These are phyloP conservation scores for Turnix velox DNA, from an alignment of 2,113 vertebrate species.

Conservation along the genomic window DNA sequence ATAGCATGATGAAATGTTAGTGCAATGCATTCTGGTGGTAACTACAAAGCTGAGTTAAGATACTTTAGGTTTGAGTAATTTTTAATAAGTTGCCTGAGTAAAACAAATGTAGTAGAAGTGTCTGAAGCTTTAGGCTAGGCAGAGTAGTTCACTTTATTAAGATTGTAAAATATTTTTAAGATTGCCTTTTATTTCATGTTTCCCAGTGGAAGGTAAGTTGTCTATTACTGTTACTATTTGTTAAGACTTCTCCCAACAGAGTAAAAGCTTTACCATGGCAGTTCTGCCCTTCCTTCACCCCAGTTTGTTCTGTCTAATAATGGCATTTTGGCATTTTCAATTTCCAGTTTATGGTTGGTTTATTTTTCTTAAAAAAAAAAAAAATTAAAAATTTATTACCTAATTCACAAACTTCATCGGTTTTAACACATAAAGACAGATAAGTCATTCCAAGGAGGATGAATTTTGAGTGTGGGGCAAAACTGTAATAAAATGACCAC, in stretches of 20 bases:
- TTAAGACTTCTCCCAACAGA: conserved; percentile 82
- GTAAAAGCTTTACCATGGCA: conserved; percentile 61
- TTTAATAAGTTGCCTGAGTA: conserved; percentile 29
- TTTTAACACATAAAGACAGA: not conserved
- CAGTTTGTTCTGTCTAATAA: conserved; percentile 38
- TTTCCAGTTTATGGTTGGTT: not conserved
- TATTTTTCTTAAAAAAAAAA: not conserved
- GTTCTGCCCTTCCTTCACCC: conserved; percentile 58
- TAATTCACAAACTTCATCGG: not conserved
- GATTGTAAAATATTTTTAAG: conserved; percentile 10
- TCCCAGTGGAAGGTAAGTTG: conserved; percentile 72
- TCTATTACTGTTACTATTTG: conserved; percentile 64
- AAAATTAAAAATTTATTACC: not conserved
- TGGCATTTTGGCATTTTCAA: conserved; percentile 25
- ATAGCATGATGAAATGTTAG: conserved; percentile 67
- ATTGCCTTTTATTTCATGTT: conserved; percentile 52
- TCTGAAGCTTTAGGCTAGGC: not conserved
- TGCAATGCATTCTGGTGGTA: conserved; percentile 58
- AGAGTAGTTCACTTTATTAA: not conserved
- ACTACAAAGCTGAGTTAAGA: conserved; percentile 27
- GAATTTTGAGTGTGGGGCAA: conserved; percentile 30
- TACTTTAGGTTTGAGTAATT: not conserved
- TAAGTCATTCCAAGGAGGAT: conserved; percentile 51
- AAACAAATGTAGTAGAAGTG: not conserved
- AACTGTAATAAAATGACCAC: conserved; percentile 6